phyloP scores from a whole-genome alignment of 2,797 vertebrate species.

The Hydrocynus forskahlii region DNA sequence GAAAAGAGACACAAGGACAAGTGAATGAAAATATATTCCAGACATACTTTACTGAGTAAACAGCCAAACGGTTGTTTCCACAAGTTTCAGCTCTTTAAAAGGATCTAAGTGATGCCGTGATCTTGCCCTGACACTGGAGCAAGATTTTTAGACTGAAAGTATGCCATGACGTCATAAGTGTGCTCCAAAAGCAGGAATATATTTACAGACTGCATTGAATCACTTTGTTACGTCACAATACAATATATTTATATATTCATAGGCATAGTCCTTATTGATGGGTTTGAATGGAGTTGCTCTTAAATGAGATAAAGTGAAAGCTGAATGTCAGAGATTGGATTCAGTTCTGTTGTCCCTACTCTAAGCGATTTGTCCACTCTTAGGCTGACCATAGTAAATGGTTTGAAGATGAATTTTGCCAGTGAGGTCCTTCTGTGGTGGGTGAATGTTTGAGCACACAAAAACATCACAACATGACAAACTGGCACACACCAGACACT shows the following conservation, averaged over 20 bases:
- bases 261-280: neutral
- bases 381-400: neutral
- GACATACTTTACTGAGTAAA: constrained; percentile 35
- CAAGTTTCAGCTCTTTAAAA: neutral
- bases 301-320: neutral
- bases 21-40: constrained; percentile 70
- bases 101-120: constrained; percentile 8
- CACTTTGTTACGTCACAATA: constrained; percentile 38
- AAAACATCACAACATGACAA: constrained; percentile 40
- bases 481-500: constrained; percentile 24
- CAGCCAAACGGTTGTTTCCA: constrained; percentile 27
- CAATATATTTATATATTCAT: constrained; percentile 31
- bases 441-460: constrained; percentile 26
- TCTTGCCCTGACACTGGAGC: constrained; percentile 33
- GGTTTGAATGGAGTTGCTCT: constrained; percentile 2
- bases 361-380: neutral
- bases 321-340: neutral
- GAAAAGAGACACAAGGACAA: constrained; percentile 56
- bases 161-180: constrained; percentile 25
- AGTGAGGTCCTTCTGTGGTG: constrained; percentile 30
- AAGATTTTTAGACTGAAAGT: constrained; percentile 46
- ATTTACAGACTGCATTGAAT: constrained; percentile 62
- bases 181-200: constrained; percentile 68
- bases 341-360: neutral
- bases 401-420: neutral